A percentile compares a stretch with the other conserved stretches of the same genome.
Evolutionary conservation across 2,113 vertebrate genomes (phyloP).

Genomic region (Sakesphorus luctuosus): DNA sequence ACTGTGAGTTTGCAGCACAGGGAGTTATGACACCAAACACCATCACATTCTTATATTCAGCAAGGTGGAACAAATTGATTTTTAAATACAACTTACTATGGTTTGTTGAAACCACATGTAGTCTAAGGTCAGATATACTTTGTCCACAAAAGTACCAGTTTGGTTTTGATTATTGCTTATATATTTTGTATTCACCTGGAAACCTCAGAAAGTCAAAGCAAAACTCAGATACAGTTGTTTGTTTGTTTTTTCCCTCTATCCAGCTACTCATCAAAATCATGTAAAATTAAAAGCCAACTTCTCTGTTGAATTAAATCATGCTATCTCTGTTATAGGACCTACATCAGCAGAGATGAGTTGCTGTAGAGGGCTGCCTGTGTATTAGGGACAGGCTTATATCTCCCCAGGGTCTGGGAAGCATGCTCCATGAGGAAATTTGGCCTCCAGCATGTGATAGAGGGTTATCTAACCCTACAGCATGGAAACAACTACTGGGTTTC

Average conservation of each 20-base stretch:
- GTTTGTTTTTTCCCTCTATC: neutral
- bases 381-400: neutral
- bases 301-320: neutral
- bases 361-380: neutral
- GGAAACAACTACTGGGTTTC: constrained; percentile 38
- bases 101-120: neutral
- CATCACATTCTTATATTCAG: neutral
- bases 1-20: neutral
- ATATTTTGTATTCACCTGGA: neutral
- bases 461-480: neutral
- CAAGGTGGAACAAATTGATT: neutral
- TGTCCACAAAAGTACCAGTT: neutral
- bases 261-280: neutral
- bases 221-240: neutral
- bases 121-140: neutral
- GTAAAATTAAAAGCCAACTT: neutral
- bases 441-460: neutral
- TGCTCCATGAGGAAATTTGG: neutral
- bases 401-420: neutral
- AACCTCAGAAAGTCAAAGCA: constrained; percentile 4
- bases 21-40: neutral
- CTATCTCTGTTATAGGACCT: neutral
- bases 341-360: neutral
- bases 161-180: neutral
- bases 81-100: neutral